Evolutionary conservation across 2,113 vertebrate species (phyloP), one percentile per base, ranked within the genome.

Genomic region (Mormyrus iriodes): DNA sequence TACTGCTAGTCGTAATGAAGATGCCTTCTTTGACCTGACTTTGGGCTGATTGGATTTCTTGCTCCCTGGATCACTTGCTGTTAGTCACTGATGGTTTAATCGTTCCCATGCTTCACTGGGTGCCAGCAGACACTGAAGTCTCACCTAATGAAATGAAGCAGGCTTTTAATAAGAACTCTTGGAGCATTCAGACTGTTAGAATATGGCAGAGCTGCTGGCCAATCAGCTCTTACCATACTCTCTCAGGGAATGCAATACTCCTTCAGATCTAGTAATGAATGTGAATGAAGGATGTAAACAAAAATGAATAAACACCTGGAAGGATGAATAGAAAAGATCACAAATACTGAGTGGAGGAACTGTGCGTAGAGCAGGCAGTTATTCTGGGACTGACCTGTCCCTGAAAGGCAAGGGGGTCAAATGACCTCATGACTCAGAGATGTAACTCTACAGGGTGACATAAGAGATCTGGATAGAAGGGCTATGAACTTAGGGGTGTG

Each of bases 91-190:
- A 79, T 27, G 73, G 88, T 89, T 90, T 69, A 88, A 86, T 89
- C 84, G 89, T 69, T 51, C 83, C 69, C 49, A 65, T 39, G 31
- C 19, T 42, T 86, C 84, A 53, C 65, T 8, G 31, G 92, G 93
- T 92, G 91, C 91, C 52, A 88, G 90, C 88, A 93, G 93, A 92
- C 93, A 93, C 89, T 92, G 90, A 89, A 92, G 92, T 88, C 87
- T 90, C 69, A 90, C 93, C 90, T 93, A 89, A 91, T 90, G 89
- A 89, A 93, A 93, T 94, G 91, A 95, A 95, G 94, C 92, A 93
- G 90, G 24, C 55, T 90, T 93, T 95, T 94, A 94, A 94, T 93
- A 89, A 91, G 93, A 91, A 88, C 92, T 91, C 49, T 87, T 93
- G 93, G 91, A 94, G 90, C 93, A 93, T 95, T 94, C 90, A 93